Percentiles rank a stretch among this genome's conserved stretches.
phyloP scores from a whole-genome alignment of 2,113 vertebrate species.

The Anguilla rostrata region DNA sequence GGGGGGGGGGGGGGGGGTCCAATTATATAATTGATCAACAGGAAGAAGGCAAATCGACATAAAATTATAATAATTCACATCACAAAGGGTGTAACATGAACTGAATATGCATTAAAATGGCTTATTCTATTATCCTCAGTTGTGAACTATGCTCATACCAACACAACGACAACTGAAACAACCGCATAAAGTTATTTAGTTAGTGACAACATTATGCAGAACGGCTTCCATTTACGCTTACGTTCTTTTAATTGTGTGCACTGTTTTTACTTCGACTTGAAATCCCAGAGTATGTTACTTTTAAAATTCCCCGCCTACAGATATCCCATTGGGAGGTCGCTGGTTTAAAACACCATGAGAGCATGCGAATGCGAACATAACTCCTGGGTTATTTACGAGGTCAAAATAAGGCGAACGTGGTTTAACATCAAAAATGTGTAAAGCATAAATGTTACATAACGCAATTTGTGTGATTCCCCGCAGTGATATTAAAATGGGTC shows the following conservation, averaged over 20 bases:
- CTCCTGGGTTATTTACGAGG: constrained; percentile 4
- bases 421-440: constrained; percentile 24
- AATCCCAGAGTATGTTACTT: constrained; percentile 4
- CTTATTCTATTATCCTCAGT: neutral
- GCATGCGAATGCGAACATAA: constrained; percentile 17
- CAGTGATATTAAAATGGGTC: constrained; percentile 53
- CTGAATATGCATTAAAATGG: neutral
- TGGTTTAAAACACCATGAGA: constrained; percentile 21
- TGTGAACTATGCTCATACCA: neutral
- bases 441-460: constrained; percentile 57
- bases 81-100: neutral
- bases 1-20: no score
- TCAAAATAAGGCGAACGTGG: neutral
- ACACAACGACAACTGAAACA: neutral
- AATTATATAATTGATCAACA: no score
- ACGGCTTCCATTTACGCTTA: neutral
- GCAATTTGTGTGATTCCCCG: constrained; percentile 52
- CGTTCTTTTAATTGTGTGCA: neutral
- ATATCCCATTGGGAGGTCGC: constrained; percentile 21
- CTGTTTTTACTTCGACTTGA: neutral
- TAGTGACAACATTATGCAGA: neutral
- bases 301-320: constrained; percentile 39
- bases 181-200: neutral
- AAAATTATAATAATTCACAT: neutral
- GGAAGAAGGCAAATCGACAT: neutral